A percentile compares a stretch with the other conserved stretches of the same genome.
These are phyloP conservation scores for Lichenostomus cassidix DNA, from an alignment of 2,113 vertebrate genomes.

Conservation along the genomic window DNA sequence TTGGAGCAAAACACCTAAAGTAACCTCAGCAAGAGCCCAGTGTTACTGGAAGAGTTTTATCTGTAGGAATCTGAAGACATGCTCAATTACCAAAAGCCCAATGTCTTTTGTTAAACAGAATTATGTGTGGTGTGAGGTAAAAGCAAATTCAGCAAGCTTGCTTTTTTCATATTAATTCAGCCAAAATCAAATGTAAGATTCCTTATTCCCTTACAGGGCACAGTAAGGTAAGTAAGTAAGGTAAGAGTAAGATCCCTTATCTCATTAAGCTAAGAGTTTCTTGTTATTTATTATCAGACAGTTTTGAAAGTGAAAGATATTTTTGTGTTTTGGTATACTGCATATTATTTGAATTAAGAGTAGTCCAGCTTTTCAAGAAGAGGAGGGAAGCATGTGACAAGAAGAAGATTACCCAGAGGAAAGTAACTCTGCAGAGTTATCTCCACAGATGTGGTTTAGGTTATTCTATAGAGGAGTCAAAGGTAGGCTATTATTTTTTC, in stretches of 20 bases:
- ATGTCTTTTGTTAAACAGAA: neutral
- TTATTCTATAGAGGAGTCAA: conserved; percentile 13
- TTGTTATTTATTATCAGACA: neutral
- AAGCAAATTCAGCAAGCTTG: neutral
- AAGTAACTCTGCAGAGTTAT: neutral
- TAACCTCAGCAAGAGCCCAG: neutral
- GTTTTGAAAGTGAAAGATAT: conserved; percentile 16
- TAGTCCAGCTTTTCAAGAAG: neutral
- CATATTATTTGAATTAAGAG: neutral
- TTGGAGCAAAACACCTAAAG: neutral
- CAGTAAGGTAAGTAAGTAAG: no score
- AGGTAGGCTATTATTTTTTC: neutral
- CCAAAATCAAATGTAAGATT: neutral
- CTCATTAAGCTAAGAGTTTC: neutral
- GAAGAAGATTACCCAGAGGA: neutral
- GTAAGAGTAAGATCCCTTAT: neutral
- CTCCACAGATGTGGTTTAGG: neutral
- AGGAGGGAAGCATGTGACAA: conserved; percentile 1
- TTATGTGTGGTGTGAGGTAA: neutral
- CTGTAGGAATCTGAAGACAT: neutral
- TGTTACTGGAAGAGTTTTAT: neutral
- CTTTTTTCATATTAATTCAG: conserved; percentile 6
- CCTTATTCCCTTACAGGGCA: neutral
- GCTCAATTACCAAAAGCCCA: neutral
- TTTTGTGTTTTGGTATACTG: neutral